A percentile compares a stretch with the other conserved stretches of the same genome.
Evolutionary conservation across 2,113 vertebrate genomes (phyloP).

Genomic region (Pterocles orientalis): DNA sequence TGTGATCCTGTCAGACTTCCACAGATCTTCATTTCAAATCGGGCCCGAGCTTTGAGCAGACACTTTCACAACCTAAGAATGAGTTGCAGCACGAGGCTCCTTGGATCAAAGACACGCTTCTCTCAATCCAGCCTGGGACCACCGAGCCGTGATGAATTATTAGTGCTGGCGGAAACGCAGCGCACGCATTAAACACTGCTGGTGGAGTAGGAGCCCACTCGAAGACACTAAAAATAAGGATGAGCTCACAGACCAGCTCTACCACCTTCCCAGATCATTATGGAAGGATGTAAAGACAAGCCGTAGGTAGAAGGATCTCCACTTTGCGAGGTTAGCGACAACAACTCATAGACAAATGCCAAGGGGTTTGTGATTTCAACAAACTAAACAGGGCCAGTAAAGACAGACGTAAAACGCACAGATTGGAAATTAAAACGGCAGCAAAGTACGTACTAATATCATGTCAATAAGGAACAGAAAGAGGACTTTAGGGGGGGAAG

Average conservation of each 20-base stretch:
- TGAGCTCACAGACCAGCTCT: not conserved
- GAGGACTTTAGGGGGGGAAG: not conserved
- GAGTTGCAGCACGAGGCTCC: not conserved
- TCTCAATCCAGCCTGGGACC: not conserved
- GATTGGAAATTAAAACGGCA: not conserved
- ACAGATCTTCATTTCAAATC: slow-evolving; percentile 25
- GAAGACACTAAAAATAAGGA: not conserved
- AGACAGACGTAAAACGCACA: not conserved
- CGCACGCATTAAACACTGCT: not conserved
- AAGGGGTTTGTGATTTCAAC: fast-evolving
- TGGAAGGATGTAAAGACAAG: fast-evolving
- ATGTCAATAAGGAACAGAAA: not conserved
- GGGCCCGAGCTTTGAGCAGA: not conserved
- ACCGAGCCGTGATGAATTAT: not conserved
- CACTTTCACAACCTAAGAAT: not conserved
- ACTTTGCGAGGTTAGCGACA: not conserved
- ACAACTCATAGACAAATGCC: not conserved
- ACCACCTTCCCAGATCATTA: not conserved
- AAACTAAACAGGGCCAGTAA: not conserved
- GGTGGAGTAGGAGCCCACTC: not conserved
- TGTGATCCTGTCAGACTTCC: slow-evolving; percentile 46
- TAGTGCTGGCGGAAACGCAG: not conserved
- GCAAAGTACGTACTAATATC: fast-evolving
- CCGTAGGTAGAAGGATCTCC: not conserved
- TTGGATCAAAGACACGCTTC: not conserved